phyloP scores from a whole-genome alignment of 2,113 vertebrate species.

The Heteronetta atricapilla region DNA sequence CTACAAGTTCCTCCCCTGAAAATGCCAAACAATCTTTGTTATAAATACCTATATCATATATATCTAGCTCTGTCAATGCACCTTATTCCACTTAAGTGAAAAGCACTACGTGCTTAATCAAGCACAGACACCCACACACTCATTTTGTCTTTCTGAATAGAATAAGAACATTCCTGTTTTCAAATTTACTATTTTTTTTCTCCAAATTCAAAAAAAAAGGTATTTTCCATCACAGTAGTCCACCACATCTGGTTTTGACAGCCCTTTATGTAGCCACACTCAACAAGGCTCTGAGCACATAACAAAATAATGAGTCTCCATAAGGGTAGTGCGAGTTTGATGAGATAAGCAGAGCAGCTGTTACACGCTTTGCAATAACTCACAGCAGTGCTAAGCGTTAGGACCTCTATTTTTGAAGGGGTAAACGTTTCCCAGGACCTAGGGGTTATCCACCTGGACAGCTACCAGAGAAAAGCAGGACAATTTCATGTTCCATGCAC shows the following conservation, averaged over 20 bases:
- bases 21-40: neutral
- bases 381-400: slow-evolving; percentile 19
- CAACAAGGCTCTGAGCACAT: neutral
- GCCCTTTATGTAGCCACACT: slow-evolving; percentile 15
- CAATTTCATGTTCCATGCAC: neutral
- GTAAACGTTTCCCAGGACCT: slow-evolving; percentile 53
- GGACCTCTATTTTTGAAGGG: neutral
- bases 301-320: slow-evolving; percentile 13
- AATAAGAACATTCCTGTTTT: neutral
- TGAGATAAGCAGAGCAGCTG: slow-evolving; percentile 53
- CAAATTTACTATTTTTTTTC: neutral
- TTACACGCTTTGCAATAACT: neutral
- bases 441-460: slow-evolving; percentile 57
- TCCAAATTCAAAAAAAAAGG: neutral
- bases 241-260: slow-evolving; percentile 41
- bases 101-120: neutral
- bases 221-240: neutral
- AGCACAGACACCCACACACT: neutral
- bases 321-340: neutral
- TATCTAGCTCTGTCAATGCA: neutral
- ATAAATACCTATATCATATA: no score
- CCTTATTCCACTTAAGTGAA: neutral
- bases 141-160: neutral
- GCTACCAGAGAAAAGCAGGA: slow-evolving; percentile 6
- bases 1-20: neutral